Conservation (phyloP, 2,888 invertebrate species). For the Nasonia oneida region DNA sequence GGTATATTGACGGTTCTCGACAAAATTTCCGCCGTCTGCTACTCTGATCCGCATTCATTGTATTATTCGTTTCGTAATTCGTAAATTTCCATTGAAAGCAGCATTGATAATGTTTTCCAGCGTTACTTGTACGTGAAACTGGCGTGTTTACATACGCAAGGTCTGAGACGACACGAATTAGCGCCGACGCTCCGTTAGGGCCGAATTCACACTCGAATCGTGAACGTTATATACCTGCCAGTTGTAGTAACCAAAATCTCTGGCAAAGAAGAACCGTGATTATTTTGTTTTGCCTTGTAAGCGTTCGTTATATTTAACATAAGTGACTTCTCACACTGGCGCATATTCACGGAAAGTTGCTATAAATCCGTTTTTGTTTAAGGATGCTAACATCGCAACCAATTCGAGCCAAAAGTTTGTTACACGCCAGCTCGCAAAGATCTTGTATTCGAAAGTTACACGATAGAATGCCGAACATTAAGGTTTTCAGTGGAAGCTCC, state of each 20-base stretch:
- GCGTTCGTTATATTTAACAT: background rate
- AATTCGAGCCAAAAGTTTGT: constrained; percentile 33
- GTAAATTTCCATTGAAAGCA: no score
- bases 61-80: no score
- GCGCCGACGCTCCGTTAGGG: no score
- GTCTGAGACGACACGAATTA: background rate
- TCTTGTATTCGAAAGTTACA: constrained; percentile 57
- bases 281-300: background rate
- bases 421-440: constrained; percentile 21
- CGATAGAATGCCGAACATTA: constrained; percentile 51
- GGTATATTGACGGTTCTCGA: background rate
- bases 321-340: no score
- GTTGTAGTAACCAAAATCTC: background rate
- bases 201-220: background rate
- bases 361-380: background rate
- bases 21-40: background rate
- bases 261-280: background rate
- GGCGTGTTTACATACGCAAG: background rate
- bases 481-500: constrained; percentile 43
- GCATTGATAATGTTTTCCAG: background rate
- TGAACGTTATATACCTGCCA: no score
- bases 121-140: background rate
- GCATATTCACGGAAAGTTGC: no score
- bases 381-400: constrained; percentile 24
- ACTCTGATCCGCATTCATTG: no score